Conservation (phyloP, 2,113 vertebrate genomes). For the Peucedramus taeniatus region DNA sequence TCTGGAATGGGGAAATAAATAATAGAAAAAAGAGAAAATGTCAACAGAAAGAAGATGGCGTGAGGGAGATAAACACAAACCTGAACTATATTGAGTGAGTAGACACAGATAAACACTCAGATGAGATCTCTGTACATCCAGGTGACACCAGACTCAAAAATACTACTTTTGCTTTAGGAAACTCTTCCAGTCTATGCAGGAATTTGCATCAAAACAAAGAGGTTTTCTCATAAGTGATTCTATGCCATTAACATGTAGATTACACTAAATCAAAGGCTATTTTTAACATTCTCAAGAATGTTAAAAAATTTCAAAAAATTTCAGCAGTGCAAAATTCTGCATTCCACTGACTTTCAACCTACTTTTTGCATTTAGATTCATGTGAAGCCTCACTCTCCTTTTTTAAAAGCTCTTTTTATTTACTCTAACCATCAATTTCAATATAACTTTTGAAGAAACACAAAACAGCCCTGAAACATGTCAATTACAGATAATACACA, state of each 20-base stretch:
- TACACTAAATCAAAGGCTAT: background rate
- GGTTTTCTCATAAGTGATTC: background rate
- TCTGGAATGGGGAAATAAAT: slow-evolving; percentile 65
- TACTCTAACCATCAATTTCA: background rate
- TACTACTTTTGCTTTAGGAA: background rate
- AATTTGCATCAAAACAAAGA: background rate
- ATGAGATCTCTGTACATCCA: background rate
- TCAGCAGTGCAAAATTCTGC: background rate
- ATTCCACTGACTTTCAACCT: background rate
- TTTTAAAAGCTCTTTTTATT: background rate
- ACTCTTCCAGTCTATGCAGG: background rate
- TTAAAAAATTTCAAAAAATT: background rate
- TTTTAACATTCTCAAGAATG: background rate
- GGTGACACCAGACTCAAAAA: background rate
- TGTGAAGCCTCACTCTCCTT: background rate
- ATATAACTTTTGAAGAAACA: background rate
- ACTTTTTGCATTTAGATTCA: background rate
- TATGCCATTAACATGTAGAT: background rate
- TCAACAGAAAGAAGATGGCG: background rate
- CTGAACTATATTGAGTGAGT: background rate
- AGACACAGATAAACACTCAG: background rate
- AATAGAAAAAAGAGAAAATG: background rate
- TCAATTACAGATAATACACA: background rate
- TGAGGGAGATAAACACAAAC: background rate
- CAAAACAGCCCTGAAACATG: background rate